Percentiles rank a stretch among this genome's conserved stretches.
Conservation (phyloP, 2,888 invertebrate species). For the Danaus chrysippus region DNA sequence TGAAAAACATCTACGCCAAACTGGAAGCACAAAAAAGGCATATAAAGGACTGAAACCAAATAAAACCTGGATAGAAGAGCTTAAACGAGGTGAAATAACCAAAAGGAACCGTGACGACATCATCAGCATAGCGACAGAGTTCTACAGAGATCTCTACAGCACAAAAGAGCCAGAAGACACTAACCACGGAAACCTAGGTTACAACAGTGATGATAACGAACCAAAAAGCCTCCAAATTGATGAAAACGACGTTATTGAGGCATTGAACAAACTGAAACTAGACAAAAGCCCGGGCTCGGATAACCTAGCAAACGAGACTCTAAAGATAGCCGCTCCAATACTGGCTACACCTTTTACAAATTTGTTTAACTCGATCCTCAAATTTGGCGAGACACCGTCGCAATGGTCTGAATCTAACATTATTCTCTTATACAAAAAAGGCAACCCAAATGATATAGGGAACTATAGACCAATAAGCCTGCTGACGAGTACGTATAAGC, state of each 20-base stretch:
- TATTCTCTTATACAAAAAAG: too few species aligned
- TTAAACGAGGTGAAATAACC: too few species aligned
- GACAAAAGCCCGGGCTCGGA: too few species aligned
- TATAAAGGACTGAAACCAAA: too few species aligned
- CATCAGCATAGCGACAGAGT: neutral
- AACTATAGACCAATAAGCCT: too few species aligned
- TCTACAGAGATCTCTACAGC: neutral
- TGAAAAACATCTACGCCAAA: conserved; percentile 6
- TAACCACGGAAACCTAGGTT: neutral
- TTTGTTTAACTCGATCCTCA: too few species aligned
- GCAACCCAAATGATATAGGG: neutral
- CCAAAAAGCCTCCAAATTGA: neutral
- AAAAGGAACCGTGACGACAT: neutral
- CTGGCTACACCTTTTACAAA: neutral
- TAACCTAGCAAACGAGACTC: neutral
- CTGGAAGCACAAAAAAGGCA: conserved; percentile 12
- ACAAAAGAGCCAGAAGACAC: neutral
- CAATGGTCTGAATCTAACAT: too few species aligned
- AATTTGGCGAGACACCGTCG: too few species aligned
- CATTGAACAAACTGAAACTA: neutral
- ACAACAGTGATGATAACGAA: neutral
- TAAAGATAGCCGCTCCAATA: neutral
- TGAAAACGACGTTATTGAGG: neutral
- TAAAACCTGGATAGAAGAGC: too few species aligned
- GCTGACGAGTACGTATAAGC: neutral